Percentiles rank a stretch among this genome's conserved stretches.
Evolutionary conservation across 2,797 vertebrate genomes (phyloP).

Genomic region (Gobionotothen gibberifrons): DNA sequence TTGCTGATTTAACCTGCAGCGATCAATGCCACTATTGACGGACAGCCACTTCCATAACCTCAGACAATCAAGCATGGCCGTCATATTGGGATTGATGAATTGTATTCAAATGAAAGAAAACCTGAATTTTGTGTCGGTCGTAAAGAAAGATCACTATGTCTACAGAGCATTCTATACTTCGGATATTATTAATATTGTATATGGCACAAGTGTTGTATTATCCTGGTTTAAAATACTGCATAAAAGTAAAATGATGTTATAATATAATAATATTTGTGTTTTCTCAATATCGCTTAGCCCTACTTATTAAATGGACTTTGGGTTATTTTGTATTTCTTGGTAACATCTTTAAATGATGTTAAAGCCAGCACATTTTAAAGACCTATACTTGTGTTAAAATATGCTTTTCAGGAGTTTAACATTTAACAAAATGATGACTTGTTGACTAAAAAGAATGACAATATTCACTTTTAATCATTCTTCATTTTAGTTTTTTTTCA

Average conservation of each 20-base stretch:
- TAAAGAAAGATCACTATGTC: not conserved
- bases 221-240: no score
- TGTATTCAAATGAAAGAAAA: constrained; percentile 1
- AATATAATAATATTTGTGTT: no score
- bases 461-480: not conserved
- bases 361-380: not conserved
- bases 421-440: not conserved
- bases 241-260: no score
- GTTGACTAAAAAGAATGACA: not conserved
- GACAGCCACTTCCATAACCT: not conserved
- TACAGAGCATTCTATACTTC: not conserved
- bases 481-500: not conserved
- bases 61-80: not conserved
- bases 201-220: no score
- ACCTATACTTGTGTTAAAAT: not conserved
- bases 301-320: not conserved
- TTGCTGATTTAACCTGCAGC: constrained; percentile 6
- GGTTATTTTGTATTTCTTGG: not conserved
- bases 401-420: no score
- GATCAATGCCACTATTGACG: not conserved
- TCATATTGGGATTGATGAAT: not conserved
- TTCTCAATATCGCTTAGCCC: no score
- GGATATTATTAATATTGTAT: no score
- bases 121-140: not conserved
- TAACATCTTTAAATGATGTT: not conserved